A percentile compares a stretch with the other conserved stretches of the same genome.
phyloP scores from a whole-genome alignment of 2,888 invertebrate genomes.

The Microchrysa polita region DNA sequence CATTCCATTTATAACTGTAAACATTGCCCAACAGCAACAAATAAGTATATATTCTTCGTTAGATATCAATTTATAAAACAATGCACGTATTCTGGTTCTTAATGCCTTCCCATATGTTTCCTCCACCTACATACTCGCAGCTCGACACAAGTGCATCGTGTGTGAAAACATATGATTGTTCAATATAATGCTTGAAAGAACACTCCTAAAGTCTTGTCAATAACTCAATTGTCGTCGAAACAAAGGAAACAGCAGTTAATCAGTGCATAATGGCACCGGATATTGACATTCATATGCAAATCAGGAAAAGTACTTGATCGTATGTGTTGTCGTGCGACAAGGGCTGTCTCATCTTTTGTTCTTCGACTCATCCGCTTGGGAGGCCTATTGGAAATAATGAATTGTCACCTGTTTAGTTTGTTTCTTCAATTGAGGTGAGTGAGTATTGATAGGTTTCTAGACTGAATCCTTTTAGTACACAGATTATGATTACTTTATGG shows the following conservation, averaged over 20 bases:
- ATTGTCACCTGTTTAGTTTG: background rate
- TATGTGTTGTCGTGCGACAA: background rate
- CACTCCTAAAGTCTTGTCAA: background rate
- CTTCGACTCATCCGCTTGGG: slow-evolving; percentile 27
- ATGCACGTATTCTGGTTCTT: slow-evolving; percentile 18
- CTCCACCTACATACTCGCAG: background rate
- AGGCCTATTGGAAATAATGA: background rate
- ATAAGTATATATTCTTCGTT: background rate
- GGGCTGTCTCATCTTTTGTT: background rate
- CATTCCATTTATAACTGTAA: no score
- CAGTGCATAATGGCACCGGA: slow-evolving; percentile 49
- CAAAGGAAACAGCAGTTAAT: slow-evolving; percentile 49
- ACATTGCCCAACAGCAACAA: background rate
- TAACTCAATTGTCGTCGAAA: slow-evolving; percentile 27
- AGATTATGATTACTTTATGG: no score
- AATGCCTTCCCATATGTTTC: slow-evolving; percentile 3
- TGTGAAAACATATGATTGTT: slow-evolving; percentile 15
- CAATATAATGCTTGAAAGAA: background rate
- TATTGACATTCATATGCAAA: slow-evolving; percentile 49
- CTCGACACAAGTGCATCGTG: background rate
- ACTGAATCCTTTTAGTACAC: no score
- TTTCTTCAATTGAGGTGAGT: no score
- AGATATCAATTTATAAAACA: background rate
- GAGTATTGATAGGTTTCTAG: no score
- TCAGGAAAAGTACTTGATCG: slow-evolving; percentile 26